These are phyloP conservation scores for Hydrozoanthus gracilis DNA, from an alignment of 92 coral and sea anemone species.

Conservation along the genomic window DNA sequence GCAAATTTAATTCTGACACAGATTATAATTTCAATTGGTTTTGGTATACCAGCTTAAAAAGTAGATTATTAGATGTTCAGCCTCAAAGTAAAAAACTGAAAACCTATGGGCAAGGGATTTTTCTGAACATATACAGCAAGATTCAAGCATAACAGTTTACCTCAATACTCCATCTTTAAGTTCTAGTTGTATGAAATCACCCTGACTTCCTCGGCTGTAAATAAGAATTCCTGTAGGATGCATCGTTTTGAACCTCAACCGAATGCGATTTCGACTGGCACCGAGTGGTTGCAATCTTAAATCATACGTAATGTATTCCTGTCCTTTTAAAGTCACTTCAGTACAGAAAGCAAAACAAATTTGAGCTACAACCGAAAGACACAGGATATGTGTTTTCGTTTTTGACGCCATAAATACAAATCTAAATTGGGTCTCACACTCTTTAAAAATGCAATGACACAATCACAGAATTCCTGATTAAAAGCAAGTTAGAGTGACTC, in stretches of 20 bases:
- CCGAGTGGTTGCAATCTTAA: constrained; percentile 1
- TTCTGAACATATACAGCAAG: not conserved
- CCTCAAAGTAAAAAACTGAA: constrained; percentile 1
- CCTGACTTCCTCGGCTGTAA: constrained; percentile 29
- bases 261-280: not conserved
- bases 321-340: constrained; percentile 41
- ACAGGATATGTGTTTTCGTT: not conserved
- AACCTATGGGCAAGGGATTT: not conserved
- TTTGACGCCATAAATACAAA: constrained; percentile 12
- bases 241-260: constrained; percentile 17
- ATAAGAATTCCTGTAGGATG: constrained; percentile 33
- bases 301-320: constrained; percentile 20
- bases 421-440: not conserved
- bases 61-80: not conserved
- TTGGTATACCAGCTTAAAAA: not conserved
- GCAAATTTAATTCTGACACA: constrained; percentile 7
- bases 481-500: not conserved
- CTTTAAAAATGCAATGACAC: not conserved
- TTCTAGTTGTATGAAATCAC: constrained; percentile 19
- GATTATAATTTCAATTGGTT: not conserved
- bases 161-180: constrained; percentile 26
- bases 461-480: not conserved
- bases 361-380: not conserved
- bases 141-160: not conserved
- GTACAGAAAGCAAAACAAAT: constrained; percentile 10